Evolutionary conservation across 2,113 vertebrate genomes (phyloP), one percentile per base, ranked within the genome.

Genomic region (Promerops cafer): DNA sequence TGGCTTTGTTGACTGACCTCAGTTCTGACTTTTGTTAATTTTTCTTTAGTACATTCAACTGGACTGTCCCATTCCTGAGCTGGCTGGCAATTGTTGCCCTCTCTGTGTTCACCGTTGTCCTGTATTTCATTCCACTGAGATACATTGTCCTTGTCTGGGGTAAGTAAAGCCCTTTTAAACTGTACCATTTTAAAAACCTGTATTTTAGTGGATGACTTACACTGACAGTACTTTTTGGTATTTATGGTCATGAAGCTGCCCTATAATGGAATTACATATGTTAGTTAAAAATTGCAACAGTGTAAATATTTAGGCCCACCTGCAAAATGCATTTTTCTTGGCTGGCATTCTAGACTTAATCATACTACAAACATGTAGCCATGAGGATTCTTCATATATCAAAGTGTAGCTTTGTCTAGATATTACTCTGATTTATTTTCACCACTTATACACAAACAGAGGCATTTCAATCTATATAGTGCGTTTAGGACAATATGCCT

Each of bases 61-160:
- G 99, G 99, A 99, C 99, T 30, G 98, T 99, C 96, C 99, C 99
- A 83, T 99, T 99, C 98, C 98, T 99, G 97, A 99, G 99, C 98
- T 99, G 99, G 98, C 97, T 99, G 98, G 98, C 99, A 60, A 99
- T 99, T 18, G 97, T 99, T 93, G 98, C 98, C 65, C 98, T 99
- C 15, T 98, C 97, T 76, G 87, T 98, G 63, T 98, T 98, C 96
- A 99, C 98, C 21, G 11, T 98, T 59, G 76, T 99, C 94, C 94
- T 99, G 76, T 99, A 99, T 98, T 99, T 99, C 97, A 98, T 99
- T 96, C 99, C 99, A n/a, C 98, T 99, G 86, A 98, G 99, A 98
- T 99, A 99, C 97, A 99, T 99, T 91, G 98, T 99, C 95, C 98
- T 99, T 97, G 98, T 98, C 97, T 99, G 99, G 99, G 99, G 99